These are phyloP conservation scores for Felis catus DNA, from an alignment of 2,113 vertebrate genomes.

Conservation along the genomic window DNA sequence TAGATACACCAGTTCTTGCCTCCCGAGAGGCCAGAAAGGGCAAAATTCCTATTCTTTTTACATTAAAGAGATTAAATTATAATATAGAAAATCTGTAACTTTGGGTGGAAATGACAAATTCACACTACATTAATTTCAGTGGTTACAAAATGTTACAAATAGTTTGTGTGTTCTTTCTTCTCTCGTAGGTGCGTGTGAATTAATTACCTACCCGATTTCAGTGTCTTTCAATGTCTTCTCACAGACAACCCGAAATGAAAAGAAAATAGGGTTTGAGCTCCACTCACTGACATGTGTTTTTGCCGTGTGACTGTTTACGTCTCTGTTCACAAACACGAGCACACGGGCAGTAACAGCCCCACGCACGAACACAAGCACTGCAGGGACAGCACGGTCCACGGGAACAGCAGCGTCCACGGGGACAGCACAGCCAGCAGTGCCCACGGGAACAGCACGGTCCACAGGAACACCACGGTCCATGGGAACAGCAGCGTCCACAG, in stretches of 20 bases:
- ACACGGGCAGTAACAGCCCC: not conserved
- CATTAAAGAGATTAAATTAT: constrained; percentile 89
- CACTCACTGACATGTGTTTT: not conserved
- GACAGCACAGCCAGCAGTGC: fast-evolving
- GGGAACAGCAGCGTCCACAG: too few species aligned
- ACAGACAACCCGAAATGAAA: constrained; percentile 67
- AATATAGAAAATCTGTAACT: constrained; percentile 85
- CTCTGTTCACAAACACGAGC: not conserved
- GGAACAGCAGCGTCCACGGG: not conserved
- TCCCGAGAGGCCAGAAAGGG: constrained; percentile 86
- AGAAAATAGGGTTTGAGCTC: constrained; percentile 57
- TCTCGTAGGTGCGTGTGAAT: constrained; percentile 74
- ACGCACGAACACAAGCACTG: not conserved
- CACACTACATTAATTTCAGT: constrained; percentile 86
- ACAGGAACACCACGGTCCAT: too few species aligned
- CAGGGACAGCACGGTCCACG: not conserved
- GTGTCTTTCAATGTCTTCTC: constrained; percentile 60
- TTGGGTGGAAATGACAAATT: constrained; percentile 85
- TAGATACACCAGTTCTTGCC: constrained; percentile 86
- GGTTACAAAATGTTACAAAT: constrained; percentile 86
- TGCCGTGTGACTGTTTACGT: constrained; percentile 36
- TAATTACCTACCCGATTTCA: constrained; percentile 82
- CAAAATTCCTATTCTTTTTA: constrained; percentile 85
- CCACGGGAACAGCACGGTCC: not conserved
- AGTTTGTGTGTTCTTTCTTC: constrained; percentile 66